These are phyloP conservation scores for Opisthograptis luteolata DNA, from an alignment of 2,888 invertebrate species.

Conservation along the genomic window DNA sequence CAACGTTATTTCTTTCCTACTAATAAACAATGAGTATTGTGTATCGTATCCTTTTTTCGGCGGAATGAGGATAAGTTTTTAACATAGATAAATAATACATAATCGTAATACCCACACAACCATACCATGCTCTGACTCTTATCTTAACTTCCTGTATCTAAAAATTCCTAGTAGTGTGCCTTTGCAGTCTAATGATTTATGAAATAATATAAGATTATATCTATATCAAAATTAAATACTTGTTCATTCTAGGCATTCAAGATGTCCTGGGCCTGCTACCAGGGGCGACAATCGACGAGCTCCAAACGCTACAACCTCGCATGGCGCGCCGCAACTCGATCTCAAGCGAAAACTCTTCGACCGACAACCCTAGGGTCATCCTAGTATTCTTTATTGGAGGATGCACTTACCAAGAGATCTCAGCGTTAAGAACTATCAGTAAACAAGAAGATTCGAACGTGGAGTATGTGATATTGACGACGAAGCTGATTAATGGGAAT, in stretches of 20 bases:
- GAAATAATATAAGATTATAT: too few relatives aligned
- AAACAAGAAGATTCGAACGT: slow-evolving; percentile 92
- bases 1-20: too few relatives aligned
- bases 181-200: too few relatives aligned
- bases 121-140: too few relatives aligned
- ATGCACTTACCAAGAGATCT: slow-evolving; percentile 97
- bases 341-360: slow-evolving; percentile 83
- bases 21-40: too few relatives aligned
- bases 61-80: too few relatives aligned
- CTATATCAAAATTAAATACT: background rate
- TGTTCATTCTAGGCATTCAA: slow-evolving; percentile 84
- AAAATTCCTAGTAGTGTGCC: too few relatives aligned
- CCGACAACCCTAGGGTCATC: slow-evolving; percentile 88
- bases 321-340: slow-evolving; percentile 83
- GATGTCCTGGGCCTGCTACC: slow-evolving; percentile 93
- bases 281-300: slow-evolving; percentile 89
- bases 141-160: too few relatives aligned
- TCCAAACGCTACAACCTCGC: slow-evolving; percentile 84
- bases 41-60: too few relatives aligned
- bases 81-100: too few relatives aligned
- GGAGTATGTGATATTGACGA: slow-evolving; percentile 95
- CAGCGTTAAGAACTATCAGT: slow-evolving; percentile 89
- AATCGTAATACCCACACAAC: too few relatives aligned
- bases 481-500: slow-evolving; percentile 95
- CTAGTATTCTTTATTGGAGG: slow-evolving; percentile 98